phyloP scores from a whole-genome alignment of 2,797 vertebrate species.

The Numenius phaeopus region DNA sequence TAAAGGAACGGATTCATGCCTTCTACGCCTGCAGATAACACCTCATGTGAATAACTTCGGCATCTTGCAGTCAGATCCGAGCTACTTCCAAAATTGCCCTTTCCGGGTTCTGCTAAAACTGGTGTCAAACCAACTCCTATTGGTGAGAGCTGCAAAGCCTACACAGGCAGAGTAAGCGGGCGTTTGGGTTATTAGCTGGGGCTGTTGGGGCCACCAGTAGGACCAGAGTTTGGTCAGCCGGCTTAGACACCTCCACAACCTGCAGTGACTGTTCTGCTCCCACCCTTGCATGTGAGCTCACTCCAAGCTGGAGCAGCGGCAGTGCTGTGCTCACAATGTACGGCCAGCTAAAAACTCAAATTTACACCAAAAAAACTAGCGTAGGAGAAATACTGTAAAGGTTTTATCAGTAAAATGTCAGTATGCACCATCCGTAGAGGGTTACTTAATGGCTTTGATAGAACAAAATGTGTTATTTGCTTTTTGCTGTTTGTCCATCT shows the following conservation, averaged over 20 bases:
- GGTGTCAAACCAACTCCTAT: neutral
- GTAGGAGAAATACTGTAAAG: fast-evolving
- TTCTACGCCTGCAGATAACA: fast-evolving
- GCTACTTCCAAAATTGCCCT: neutral
- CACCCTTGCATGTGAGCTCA: neutral
- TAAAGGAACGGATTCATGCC: neutral
- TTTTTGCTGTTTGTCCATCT: neutral
- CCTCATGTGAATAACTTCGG: fast-evolving
- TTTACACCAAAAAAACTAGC: neutral
- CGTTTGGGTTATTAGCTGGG: neutral
- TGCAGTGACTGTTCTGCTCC: neutral
- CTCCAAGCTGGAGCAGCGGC: neutral
- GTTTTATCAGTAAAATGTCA: neutral
- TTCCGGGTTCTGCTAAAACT: neutral
- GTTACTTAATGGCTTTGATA: neutral
- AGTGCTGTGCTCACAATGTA: neutral
- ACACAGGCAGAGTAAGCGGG: neutral
- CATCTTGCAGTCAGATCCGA: fast-evolving
- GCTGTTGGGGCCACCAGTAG: neutral
- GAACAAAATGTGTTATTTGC: neutral
- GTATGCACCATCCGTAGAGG: neutral
- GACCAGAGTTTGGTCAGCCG: too few relatives aligned
- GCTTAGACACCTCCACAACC: neutral
- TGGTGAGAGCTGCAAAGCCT: fast-evolving
- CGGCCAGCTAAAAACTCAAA: neutral